Percentiles rank a stretch among this genome's conserved stretches.
phyloP scores from a whole-genome alignment of 2,113 vertebrate species.

The Ammodytes dubius region DNA sequence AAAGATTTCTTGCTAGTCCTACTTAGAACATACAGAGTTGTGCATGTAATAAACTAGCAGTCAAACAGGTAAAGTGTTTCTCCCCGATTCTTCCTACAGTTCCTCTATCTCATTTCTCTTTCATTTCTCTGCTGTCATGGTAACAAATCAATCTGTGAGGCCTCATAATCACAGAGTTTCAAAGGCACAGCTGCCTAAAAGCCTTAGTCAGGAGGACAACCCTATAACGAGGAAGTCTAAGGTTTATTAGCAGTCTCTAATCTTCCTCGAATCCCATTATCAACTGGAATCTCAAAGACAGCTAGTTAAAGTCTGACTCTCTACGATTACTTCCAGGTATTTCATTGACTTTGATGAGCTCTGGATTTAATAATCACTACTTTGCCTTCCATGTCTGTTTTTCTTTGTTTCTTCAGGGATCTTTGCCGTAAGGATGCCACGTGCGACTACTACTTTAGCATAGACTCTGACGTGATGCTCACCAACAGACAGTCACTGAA shows the following conservation, averaged over 20 bases:
- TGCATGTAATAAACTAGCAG: not conserved
- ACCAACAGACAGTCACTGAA: conserved; percentile 93
- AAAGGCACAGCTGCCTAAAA: conserved; percentile 19
- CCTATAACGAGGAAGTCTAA: conserved; percentile 55
- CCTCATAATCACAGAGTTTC: conserved; percentile 22
- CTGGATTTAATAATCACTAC: conserved; percentile 35
- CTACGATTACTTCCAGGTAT: conserved; percentile 33
- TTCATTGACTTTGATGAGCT: conserved; percentile 45
- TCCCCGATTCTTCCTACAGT: not conserved
- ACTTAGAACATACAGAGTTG: not conserved
- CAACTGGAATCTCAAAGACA: conserved; percentile 44
- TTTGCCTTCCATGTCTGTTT: conserved; percentile 30
- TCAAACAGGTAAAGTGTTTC: not conserved
- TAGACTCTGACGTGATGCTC: conserved; percentile 95
- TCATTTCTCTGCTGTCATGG: conserved; percentile 47
- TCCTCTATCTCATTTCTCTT: conserved; percentile 1
- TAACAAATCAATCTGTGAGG: conserved; percentile 38
- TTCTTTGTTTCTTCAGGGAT: conserved; percentile 86
- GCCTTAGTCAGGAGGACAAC: conserved; percentile 29
- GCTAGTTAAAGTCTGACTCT: conserved; percentile 28
- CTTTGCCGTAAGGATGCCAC: conserved; percentile 90
- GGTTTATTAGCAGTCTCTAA: conserved; percentile 68
- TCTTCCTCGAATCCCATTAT: conserved; percentile 57
- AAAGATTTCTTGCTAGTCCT: no score
- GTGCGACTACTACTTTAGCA: conserved; percentile 94